phyloP scores from a whole-genome alignment of 2,797 vertebrate species.

The Pantherophis vulpinus region DNA sequence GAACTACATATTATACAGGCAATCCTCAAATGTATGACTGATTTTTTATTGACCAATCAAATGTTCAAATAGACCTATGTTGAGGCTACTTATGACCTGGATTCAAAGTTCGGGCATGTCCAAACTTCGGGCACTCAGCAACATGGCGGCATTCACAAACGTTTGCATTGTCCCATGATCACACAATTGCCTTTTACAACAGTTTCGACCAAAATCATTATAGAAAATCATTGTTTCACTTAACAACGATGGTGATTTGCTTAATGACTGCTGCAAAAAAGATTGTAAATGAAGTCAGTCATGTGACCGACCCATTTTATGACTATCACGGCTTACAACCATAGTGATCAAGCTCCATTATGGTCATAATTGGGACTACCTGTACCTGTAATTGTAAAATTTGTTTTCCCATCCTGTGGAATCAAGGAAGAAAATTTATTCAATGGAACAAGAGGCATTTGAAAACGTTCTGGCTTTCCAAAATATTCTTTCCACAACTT shows the following conservation, averaged over 20 bases:
- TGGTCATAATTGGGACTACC: neutral
- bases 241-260: neutral
- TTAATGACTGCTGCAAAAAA: neutral
- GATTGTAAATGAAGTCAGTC: neutral
- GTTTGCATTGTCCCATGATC: neutral
- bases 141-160: neutral
- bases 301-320: neutral
- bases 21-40: neutral
- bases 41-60: neutral
- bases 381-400: neutral
- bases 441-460: neutral
- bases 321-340: neutral
- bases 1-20: neutral
- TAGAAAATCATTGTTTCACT: neutral
- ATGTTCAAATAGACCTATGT: neutral
- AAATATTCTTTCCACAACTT: neutral
- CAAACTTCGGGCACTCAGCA: neutral
- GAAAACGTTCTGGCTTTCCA: neutral
- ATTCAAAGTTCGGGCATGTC: neutral
- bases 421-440: neutral
- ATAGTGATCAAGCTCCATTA: neutral
- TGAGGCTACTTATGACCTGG: neutral
- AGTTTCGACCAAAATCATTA: neutral
- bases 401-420: neutral
- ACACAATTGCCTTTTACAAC: neutral